Percentiles rank a stretch among this genome's conserved stretches.
Evolutionary conservation across 2,113 vertebrate genomes (phyloP).

Genomic region (Leucosticte australis): DNA sequence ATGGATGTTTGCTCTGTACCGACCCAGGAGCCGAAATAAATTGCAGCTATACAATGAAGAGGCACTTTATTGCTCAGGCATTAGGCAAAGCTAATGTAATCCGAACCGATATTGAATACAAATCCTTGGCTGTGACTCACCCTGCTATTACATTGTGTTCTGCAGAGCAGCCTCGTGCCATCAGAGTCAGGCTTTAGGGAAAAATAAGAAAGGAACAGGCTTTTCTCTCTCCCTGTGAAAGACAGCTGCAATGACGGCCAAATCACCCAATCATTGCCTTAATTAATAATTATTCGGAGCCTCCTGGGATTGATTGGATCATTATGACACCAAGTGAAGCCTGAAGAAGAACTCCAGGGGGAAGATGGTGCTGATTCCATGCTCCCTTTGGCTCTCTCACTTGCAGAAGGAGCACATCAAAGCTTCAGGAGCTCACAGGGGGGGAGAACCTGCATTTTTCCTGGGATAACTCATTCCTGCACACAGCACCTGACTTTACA

Average conservation of each 20-base stretch:
- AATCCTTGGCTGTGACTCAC: slow-evolving; percentile 54
- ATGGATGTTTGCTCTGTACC: slow-evolving; percentile 12
- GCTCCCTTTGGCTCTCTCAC: neutral
- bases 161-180: neutral
- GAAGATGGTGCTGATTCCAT: neutral
- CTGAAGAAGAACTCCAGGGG: neutral
- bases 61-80: slow-evolving; percentile 64
- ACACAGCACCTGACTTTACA: neutral
- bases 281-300: slow-evolving; percentile 51
- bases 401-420: neutral
- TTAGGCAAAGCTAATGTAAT: slow-evolving; percentile 60
- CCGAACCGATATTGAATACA: slow-evolving; percentile 45
- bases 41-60: slow-evolving; percentile 56
- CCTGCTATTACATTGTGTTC: slow-evolving; percentile 9
- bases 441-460: neutral
- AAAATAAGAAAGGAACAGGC: neutral
- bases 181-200: neutral
- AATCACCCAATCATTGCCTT: slow-evolving; percentile 53
- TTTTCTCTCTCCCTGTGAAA: slow-evolving; percentile 4
- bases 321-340: slow-evolving; percentile 21
- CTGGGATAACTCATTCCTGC: neutral
- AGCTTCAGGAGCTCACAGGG: neutral
- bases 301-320: slow-evolving; percentile 33
- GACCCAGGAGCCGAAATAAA: slow-evolving; percentile 38
- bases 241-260: slow-evolving; percentile 17